Evolutionary conservation across 2,888 invertebrate species (phyloP).

Genomic region (Parelbella ahira): DNA sequence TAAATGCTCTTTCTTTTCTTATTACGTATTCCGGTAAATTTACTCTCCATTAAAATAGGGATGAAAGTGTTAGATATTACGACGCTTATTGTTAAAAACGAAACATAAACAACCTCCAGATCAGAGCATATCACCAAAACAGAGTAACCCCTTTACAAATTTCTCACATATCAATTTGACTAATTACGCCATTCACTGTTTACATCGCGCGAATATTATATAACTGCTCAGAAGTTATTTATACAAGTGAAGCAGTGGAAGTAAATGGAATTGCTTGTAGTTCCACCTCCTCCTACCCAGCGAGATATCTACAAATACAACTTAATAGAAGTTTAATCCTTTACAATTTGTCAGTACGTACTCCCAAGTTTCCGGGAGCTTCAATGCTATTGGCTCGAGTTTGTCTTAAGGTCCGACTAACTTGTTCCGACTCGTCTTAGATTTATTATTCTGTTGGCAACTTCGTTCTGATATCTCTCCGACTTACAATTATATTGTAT

Average conservation of each 20-base stretch:
- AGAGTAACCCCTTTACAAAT: too few relatives aligned
- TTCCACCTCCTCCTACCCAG: background rate
- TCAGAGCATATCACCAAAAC: too few relatives aligned
- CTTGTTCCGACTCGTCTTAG: slow-evolving; percentile 19
- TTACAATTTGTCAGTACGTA: slow-evolving; percentile 26
- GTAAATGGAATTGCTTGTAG: slow-evolving; percentile 10
- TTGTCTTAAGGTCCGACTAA: slow-evolving; percentile 24
- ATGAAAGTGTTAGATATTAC: too few relatives aligned
- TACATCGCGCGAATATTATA: too few relatives aligned
- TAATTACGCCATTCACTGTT: too few relatives aligned
- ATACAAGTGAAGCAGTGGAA: background rate
- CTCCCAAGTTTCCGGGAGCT: slow-evolving; percentile 23
- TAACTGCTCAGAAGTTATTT: too few relatives aligned
- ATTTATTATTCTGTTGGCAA: slow-evolving; percentile 25
- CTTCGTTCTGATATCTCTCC: slow-evolving; percentile 15
- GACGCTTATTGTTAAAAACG: too few relatives aligned
- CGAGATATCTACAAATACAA: slow-evolving; percentile 23
- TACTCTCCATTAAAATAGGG: too few relatives aligned
- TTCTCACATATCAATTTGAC: too few relatives aligned
- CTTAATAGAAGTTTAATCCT: slow-evolving; percentile 26
- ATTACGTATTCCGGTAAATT: too few relatives aligned
- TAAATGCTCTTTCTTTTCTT: too few relatives aligned
- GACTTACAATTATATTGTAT: slow-evolving; percentile 17
- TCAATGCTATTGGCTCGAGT: slow-evolving; percentile 25
- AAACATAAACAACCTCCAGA: too few relatives aligned